phyloP scores from a whole-genome alignment of 2,113 vertebrate genomes.

The Corvus hawaiiensis region DNA sequence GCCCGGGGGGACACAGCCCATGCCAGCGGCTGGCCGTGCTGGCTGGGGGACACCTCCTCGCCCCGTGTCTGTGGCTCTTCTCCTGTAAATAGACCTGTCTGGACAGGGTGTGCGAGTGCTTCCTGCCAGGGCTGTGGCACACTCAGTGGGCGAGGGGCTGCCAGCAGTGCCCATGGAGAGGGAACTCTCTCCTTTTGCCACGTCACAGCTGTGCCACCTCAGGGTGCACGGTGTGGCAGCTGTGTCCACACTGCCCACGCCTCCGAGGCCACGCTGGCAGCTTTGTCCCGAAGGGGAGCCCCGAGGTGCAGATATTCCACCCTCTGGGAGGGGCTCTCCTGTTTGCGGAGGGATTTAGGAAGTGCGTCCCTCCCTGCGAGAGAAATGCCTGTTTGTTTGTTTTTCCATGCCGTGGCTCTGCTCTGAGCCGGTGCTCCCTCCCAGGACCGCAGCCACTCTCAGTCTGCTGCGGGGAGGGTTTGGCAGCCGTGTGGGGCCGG shows the following conservation, averaged over 20 bases:
- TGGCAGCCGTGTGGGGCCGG: fast-evolving
- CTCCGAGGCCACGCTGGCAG: fast-evolving
- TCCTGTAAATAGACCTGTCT: neutral
- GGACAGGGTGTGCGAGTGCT: neutral
- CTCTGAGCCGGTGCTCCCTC: neutral
- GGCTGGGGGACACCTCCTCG: neutral
- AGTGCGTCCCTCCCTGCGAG: fast-evolving
- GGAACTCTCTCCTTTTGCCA: neutral
- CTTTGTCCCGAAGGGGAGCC: neutral
- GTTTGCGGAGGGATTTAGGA: neutral
- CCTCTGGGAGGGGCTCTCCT: neutral
- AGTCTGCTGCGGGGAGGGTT: fast-evolving
- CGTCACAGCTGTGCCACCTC: neutral
- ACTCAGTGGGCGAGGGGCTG: fast-evolving
- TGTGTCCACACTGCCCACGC: fast-evolving
- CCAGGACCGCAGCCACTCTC: fast-evolving
- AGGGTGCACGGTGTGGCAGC: neutral
- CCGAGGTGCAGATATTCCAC: neutral
- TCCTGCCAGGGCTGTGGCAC: neutral
- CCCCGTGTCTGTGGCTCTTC: neutral
- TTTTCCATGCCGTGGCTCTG: fast-evolving
- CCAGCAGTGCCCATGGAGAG: fast-evolving
- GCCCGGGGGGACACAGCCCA: neutral
- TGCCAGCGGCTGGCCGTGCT: neutral
- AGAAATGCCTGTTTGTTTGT: neutral